Base-by-base conservation (phyloP, 2,797 vertebrate species). In the Etheostoma nigrum region DNA sequence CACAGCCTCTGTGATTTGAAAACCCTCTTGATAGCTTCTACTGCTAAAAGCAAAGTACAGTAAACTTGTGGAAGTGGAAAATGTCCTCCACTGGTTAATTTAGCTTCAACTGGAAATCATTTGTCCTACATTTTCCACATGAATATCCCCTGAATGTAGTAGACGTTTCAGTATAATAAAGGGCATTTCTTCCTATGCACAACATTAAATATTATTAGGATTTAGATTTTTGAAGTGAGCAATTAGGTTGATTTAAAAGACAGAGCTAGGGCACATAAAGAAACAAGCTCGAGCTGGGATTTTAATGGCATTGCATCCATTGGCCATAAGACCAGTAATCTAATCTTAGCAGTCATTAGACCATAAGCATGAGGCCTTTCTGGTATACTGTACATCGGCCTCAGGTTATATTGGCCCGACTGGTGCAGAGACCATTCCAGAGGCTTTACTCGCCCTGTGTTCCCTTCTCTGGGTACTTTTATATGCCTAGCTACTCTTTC, bases 401-500 rank as follows among this genome's bases (percentile, higher is more conserved):
- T 71, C 19, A 45, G 84, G 89, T 84, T 79, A 85, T 81, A 67
- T 76, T 12, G 44, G 82, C 74, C 72, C 68, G 78, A 69, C 74
- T 81, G 79, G 76, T 86, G 77, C 82, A 81, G 77, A 72, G 79
- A 78, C 64, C 63, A 16, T 65, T 63, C 25, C 61, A 65, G 67
- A 86, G 79, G 64, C 77, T 85, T 61, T 62, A 16, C 68, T 64
- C 48, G 25, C 84, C 60, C 72, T 81, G 73, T 84, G 84, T 71
- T 86, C 68, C 25, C 86, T 76, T 85, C 87, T 87, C 81, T 69
- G 69, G 74, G 78, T 89, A 33, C 74, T 85, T 78, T 66, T 81
- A 55, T 23, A 80, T 68, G 86, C 88, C 87, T 90, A 85, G 74
- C 83, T 91, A 86, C 86, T 67, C 69, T 48, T 52, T 36, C 70